These are phyloP conservation scores for Melipona beecheii DNA, from an alignment of 2,888 invertebrate species.

Conservation along the genomic window DNA sequence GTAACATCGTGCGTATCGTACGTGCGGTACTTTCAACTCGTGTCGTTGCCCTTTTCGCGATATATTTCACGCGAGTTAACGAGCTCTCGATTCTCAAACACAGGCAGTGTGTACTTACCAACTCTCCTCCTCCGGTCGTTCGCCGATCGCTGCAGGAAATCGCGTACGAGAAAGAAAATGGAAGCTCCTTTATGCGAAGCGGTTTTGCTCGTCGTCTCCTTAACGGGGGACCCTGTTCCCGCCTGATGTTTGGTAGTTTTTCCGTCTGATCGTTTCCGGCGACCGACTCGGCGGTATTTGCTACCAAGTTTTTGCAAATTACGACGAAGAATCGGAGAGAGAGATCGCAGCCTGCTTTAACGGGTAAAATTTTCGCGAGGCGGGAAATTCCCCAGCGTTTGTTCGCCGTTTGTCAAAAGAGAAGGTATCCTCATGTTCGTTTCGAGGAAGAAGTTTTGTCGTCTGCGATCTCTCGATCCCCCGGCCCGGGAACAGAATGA, in stretches of 20 bases:
- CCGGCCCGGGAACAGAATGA: slow-evolving; percentile 29
- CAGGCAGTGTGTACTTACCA: not conserved
- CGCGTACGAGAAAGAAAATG: not conserved
- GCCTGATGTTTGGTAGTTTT: slow-evolving; percentile 14
- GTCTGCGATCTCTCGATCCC: slow-evolving; percentile 22
- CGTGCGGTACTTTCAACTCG: not conserved
- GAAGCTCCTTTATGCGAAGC: not conserved
- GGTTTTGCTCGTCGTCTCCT: not conserved
- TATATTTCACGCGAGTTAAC: slow-evolving; percentile 8
- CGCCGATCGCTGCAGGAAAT: slow-evolving; percentile 4
- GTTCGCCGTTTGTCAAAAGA: slow-evolving; percentile 66
- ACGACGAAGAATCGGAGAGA: not conserved
- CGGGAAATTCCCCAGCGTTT: slow-evolving; percentile 18
- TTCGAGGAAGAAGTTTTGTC: slow-evolving; percentile 49
- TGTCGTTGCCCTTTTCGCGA: not conserved
- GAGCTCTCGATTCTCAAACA: slow-evolving; percentile 22
- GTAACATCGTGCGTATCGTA: not conserved
- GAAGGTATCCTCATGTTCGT: not conserved
- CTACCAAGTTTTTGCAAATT: slow-evolving; percentile 43
- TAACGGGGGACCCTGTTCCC: not conserved
- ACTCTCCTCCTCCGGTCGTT: not conserved
- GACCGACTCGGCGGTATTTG: slow-evolving; percentile 19
- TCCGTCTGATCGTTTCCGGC: slow-evolving; percentile 6
- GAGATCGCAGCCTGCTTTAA: slow-evolving; percentile 51
- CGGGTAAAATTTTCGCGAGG: slow-evolving; percentile 43